Conservation (phyloP, 2,797 vertebrate species). For the Artibeus lituratus region DNA sequence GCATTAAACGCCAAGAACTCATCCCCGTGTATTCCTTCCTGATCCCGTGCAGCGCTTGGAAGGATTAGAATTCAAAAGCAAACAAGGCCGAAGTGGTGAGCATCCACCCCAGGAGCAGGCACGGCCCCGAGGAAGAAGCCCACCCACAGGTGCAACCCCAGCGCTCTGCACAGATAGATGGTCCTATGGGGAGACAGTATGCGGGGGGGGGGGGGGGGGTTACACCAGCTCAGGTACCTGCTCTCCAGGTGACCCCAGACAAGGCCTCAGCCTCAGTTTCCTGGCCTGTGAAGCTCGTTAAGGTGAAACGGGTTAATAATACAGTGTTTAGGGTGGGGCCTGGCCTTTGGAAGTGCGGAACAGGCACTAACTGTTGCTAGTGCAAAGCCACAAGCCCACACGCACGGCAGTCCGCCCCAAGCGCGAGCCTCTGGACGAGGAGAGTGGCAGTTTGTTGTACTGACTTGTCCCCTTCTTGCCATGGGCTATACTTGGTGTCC, state of each 20-base stretch:
- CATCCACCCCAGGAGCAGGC: background rate
- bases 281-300: background rate
- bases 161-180: fast-evolving
- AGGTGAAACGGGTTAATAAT: background rate
- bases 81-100: background rate
- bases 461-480: background rate
- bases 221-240: background rate
- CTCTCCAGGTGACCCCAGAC: background rate
- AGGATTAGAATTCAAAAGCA: background rate
- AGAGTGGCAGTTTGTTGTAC: too few species aligned
- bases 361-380: too few species aligned
- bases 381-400: background rate
- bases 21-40: background rate
- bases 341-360: background rate
- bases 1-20: background rate
- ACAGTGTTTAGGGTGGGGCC: background rate
- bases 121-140: background rate
- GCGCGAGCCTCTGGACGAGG: too few species aligned
- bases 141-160: background rate
- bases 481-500: too few species aligned
- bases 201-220: background rate
- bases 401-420: too few species aligned
- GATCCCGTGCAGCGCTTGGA: background rate
- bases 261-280: background rate
- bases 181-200: background rate